phyloP scores from a whole-genome alignment of 2,113 vertebrate genomes.

The rat (Rattus norvegicus) region DNA sequence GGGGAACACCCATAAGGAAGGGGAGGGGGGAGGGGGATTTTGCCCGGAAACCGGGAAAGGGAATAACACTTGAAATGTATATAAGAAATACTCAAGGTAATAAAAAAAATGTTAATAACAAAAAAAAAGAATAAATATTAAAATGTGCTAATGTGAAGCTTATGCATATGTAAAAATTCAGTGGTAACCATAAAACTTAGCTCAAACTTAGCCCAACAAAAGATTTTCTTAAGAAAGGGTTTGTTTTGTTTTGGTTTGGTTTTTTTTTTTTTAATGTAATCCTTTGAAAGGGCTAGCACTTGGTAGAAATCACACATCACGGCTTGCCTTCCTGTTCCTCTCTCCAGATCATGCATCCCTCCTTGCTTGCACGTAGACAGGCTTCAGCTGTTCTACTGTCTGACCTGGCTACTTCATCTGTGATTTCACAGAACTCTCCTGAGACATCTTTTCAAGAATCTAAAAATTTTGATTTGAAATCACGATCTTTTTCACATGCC shows the following conservation, averaged over 20 bases:
- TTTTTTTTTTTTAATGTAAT: too few species aligned
- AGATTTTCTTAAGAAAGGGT: background rate
- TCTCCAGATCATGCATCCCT: background rate
- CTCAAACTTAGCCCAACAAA: background rate
- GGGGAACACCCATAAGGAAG: too few species aligned
- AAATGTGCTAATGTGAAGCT: background rate
- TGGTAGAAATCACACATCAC: background rate
- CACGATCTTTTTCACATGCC: background rate
- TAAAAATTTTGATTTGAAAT: background rate
- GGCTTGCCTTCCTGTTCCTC: background rate
- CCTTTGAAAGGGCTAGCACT: background rate
- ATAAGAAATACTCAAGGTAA: too few species aligned
- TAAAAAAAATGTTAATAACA: too few species aligned
- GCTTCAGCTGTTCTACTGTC: background rate
- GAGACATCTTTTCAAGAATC: background rate
- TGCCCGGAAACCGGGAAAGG: too few species aligned
- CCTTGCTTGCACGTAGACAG: rapidly evolving
- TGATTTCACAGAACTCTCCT: background rate
- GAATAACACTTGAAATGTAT: too few species aligned
- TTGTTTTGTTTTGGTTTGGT: background rate
- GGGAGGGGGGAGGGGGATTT: too few species aligned
- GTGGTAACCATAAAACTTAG: background rate
- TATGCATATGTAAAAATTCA: background rate
- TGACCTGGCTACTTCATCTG: background rate
- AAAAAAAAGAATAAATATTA: background rate